Percentiles rank a stretch among this genome's conserved stretches.
Evolutionary conservation across 35 echinoderm and acorn worm genomes (phyloP).

Genomic region (Ptychodera flava): DNA sequence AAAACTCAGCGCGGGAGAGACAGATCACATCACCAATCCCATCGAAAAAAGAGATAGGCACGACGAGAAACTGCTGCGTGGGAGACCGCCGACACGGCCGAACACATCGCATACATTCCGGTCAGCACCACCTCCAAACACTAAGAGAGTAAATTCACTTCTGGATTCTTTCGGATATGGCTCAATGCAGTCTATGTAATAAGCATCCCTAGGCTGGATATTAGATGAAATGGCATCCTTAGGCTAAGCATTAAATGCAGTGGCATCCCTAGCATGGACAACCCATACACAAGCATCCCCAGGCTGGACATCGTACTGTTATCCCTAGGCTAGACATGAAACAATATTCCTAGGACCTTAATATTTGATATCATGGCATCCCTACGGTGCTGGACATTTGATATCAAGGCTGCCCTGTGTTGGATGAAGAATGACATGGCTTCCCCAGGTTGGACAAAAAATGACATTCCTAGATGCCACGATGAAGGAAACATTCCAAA

Average conservation of each 20-base stretch:
- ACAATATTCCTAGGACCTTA: too few relatives aligned
- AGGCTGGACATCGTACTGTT: neutral
- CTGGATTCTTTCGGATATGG: neutral
- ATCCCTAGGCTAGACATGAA: too few relatives aligned
- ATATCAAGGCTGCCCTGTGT: too few relatives aligned
- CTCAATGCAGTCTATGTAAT: neutral
- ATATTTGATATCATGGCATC: neutral
- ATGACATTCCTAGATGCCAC: too few relatives aligned
- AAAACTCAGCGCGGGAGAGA: constrained; percentile 65
- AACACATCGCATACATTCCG: neutral
- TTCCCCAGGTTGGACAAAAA: too few relatives aligned
- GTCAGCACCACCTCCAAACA: neutral
- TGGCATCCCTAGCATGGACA: neutral
- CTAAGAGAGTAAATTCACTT: neutral
- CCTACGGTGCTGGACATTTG: neutral
- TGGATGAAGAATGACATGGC: too few relatives aligned
- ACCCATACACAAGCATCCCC: neutral
- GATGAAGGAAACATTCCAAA: too few relatives aligned
- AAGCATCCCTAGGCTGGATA: neutral
- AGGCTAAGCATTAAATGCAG: neutral
- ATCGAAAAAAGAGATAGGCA: neutral
- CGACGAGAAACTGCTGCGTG: neutral
- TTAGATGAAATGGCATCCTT: neutral
- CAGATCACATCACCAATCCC: constrained; percentile 26
- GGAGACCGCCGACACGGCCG: neutral